phyloP scores from a whole-genome alignment of 2,797 vertebrate species.

The Siniperca obscura region DNA sequence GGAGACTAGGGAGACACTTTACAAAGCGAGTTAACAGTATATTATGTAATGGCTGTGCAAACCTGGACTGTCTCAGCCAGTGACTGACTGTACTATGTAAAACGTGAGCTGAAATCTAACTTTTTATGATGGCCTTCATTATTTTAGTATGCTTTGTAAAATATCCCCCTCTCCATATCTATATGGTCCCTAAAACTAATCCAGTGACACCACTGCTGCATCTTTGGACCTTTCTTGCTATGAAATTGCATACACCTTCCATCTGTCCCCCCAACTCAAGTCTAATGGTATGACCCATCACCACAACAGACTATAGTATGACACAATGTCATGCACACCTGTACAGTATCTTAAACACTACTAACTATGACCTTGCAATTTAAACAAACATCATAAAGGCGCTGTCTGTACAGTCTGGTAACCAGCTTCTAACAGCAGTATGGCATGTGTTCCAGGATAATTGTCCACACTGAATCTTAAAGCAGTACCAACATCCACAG shows the following conservation, averaged over 20 bases:
- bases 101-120: too few species aligned
- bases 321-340: too few species aligned
- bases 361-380: neutral
- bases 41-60: too few species aligned
- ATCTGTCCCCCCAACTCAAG: neutral
- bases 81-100: too few species aligned
- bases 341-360: too few species aligned
- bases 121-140: neutral
- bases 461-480: neutral
- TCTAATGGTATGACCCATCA: neutral
- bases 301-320: neutral
- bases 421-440: conserved; percentile 2
- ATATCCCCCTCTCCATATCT: neutral
- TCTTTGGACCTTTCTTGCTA: neutral
- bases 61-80: too few species aligned
- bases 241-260: neutral
- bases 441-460: neutral
- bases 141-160: conserved; percentile 15
- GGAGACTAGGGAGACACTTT: neutral
- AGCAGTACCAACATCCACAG: conserved; percentile 20
- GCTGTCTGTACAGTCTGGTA: neutral
- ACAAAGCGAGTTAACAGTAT: neutral
- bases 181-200: neutral
- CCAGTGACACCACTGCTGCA: neutral
- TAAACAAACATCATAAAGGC: neutral